phyloP scores from a whole-genome alignment of 2,113 vertebrate genomes.

The Xenopus borealis region DNA sequence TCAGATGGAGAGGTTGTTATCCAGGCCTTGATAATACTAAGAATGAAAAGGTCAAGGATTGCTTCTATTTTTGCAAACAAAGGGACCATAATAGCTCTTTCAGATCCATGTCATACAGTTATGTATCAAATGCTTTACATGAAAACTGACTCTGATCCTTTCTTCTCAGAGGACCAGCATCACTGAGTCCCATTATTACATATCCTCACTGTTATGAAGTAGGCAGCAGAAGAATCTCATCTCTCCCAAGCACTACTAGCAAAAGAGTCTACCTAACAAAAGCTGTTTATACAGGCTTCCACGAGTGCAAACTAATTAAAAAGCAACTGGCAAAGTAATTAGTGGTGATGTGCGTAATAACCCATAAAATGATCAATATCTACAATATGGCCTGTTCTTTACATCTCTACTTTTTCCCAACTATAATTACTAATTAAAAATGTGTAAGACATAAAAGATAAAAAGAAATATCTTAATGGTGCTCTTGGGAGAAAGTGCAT shows the following conservation, averaged over 20 bases:
- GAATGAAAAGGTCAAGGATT: background rate
- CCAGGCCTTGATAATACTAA: too few relatives aligned
- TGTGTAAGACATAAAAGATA: background rate
- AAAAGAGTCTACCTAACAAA: background rate
- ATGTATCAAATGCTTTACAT: background rate
- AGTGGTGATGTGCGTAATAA: constrained; percentile 1
- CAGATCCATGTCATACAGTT: too few relatives aligned
- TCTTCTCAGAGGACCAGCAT: background rate
- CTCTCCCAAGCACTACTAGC: background rate
- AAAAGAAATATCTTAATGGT: constrained; percentile 4
- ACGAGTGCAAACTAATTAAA: constrained; percentile 4
- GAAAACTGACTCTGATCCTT: background rate
- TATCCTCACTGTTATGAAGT: background rate
- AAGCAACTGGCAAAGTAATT: constrained; percentile 5
- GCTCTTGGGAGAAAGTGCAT: background rate
- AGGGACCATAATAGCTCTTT: background rate
- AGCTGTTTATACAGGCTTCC: background rate
- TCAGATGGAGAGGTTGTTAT: too few relatives aligned
- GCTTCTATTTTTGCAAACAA: background rate
- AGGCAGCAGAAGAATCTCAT: background rate
- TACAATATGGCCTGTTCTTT: background rate
- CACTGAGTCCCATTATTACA: background rate
- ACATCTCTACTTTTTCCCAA: background rate
- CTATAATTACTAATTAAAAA: constrained; percentile 4
- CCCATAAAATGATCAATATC: constrained; percentile 3